phyloP scores from a whole-genome alignment of 1,140 invertebrate genomes.

The Pseudoatta argentina region DNA sequence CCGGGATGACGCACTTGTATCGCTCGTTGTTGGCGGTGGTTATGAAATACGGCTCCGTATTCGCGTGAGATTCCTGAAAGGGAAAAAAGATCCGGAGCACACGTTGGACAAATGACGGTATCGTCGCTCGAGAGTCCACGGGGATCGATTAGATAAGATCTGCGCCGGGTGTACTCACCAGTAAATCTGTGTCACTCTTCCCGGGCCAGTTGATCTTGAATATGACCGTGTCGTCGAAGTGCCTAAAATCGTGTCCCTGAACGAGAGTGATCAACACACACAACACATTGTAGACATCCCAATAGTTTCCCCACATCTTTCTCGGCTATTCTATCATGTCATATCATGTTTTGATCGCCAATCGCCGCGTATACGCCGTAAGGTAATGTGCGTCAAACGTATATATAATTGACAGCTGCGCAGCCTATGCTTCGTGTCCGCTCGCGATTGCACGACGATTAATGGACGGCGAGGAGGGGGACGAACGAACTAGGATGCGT shows the following conservation, averaged over 20 bases:
- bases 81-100: constrained; percentile 37
- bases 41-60: constrained; percentile 86
- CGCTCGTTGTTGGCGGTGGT: constrained; percentile 90
- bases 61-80: constrained; percentile 85
- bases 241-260: constrained; percentile 88
- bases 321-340: constrained; percentile 67
- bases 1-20: constrained; percentile 92
- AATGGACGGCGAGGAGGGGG: too few species aligned
- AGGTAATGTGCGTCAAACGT: background rate
- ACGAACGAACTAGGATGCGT: too few species aligned
- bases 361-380: background rate
- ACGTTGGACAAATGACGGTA: background rate
- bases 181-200: constrained; percentile 84
- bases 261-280: constrained; percentile 51
- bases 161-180: constrained; percentile 79
- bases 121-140: background rate
- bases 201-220: constrained; percentile 94
- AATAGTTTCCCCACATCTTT: constrained; percentile 72
- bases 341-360: constrained; percentile 60
- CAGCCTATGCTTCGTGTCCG: background rate
- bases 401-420: background rate
- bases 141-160: background rate
- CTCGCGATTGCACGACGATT: background rate
- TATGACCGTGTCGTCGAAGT: constrained; percentile 93
- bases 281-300: constrained; percentile 60